Base-by-base conservation (phyloP, 2,888 invertebrate species). In the Rhagonycha fulva region DNA sequence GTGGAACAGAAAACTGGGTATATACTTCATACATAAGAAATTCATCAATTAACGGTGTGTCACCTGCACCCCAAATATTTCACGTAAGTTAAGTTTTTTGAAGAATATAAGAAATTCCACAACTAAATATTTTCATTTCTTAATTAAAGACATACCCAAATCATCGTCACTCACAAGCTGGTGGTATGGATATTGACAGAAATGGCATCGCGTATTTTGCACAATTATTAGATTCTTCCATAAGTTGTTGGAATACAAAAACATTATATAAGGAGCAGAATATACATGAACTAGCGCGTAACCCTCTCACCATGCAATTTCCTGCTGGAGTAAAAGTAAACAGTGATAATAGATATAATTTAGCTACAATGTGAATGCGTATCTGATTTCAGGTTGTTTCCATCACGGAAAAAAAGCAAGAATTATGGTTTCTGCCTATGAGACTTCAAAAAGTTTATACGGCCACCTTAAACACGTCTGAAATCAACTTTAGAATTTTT, bases 191-290 rank as follows among this genome's bases (percentile, higher is more conserved):
- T 0, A 93, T 94, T 83, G 94, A 94, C 82, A 89, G 89, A 32
- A 89, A 92, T 68, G 95, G 94, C 0, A 89, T 94, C 74, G 87
- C 94, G 79, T 95, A 91, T 84, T 95, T 93, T 84, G 94, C 94
- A 0, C 84, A 93, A 4, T 89, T 93, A 87, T 89, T 91, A 0
- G 92, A 94, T 0, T 90, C 93, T 5, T 90, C 93, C 26, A 89
- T 96, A 26, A 91, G 90, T 83, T 95, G 94, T 81, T 95, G 95
- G 94, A 93, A 95, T 84, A 91, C 92, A 1, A 89, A 88, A 0
- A 90, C 91, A 0, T 89, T 92, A 11, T 95, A 91, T 82, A 89
- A 89, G 0, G 86, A 86, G 1, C 88, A 89, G 70, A 91, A 91
- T 84, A 90, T 92, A 28, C 88, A 90, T 75, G 83, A 91, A 4